Evolutionary conservation across 1,140 invertebrate species (phyloP).

Genomic region (Cydia pomonella): DNA sequence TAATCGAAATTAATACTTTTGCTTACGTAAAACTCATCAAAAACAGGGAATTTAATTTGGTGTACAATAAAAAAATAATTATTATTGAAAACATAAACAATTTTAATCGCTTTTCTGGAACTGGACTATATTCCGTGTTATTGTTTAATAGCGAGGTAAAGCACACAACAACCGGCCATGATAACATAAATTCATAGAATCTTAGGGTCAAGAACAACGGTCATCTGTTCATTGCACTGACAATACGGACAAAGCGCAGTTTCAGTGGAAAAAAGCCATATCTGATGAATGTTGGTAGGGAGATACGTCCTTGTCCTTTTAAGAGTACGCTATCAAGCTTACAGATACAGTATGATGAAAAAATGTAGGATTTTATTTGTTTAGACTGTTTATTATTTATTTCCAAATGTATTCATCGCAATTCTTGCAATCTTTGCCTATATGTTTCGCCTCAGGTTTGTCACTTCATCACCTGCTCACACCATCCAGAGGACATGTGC

Average conservation of each 20-base stretch:
- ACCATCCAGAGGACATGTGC: too few species aligned
- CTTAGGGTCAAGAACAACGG: slow-evolving; percentile 1
- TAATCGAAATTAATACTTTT: too few species aligned
- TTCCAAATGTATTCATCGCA: too few species aligned
- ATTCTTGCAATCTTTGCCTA: too few species aligned
- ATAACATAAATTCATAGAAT: slow-evolving; percentile 14
- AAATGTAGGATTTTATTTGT: neutral
- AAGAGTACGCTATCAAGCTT: neutral
- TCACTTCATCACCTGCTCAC: too few species aligned
- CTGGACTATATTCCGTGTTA: neutral
- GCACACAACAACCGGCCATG: neutral
- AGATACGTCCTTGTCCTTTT: neutral
- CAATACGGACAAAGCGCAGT: neutral
- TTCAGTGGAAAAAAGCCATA: neutral
- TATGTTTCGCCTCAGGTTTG: too few species aligned
- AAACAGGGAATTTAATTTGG: too few species aligned
- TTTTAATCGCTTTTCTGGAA: too few species aligned
- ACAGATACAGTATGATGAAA: neutral
- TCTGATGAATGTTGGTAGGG: neutral
- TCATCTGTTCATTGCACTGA: slow-evolving; percentile 16
- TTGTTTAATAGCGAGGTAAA: slow-evolving; percentile 1
- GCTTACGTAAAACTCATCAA: too few species aligned
- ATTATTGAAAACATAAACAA: too few species aligned
- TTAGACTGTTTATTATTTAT: neutral
- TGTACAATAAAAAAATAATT: too few species aligned